Evolutionary conservation across 2,888 invertebrate species (phyloP).

Genomic region (Netelia virgata): DNA sequence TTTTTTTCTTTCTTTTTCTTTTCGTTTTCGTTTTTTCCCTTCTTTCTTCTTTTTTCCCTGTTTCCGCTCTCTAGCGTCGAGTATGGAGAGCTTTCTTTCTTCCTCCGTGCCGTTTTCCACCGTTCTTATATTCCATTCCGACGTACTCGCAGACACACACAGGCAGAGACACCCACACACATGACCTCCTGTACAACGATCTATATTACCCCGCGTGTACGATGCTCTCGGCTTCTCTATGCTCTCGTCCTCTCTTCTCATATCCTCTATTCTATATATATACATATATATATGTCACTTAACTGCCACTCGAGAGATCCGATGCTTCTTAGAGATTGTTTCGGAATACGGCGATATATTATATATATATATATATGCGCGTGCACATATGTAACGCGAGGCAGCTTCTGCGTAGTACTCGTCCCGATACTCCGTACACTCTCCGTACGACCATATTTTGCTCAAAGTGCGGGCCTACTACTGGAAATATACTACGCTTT

Average conservation of each 20-base stretch:
- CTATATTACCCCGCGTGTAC: not conserved
- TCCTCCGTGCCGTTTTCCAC: not conserved
- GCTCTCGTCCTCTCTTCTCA: constrained; percentile 13
- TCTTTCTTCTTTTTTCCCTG: not conserved
- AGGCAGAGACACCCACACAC: no score
- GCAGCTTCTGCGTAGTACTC: not conserved
- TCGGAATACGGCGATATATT: constrained; percentile 1
- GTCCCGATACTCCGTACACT: no score
- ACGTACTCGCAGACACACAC: not conserved
- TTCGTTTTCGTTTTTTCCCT: not conserved
- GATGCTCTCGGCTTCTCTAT: not conserved
- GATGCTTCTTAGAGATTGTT: constrained; percentile 47
- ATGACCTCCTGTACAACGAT: not conserved
- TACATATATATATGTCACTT: constrained; percentile 1
- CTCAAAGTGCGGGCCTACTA: not conserved
- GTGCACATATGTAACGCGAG: not conserved
- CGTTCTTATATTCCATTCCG: not conserved
- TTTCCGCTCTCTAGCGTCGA: not conserved
- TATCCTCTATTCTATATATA: not conserved
- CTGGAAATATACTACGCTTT: not conserved
- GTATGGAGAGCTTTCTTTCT: not conserved
- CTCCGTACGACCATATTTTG: not conserved
- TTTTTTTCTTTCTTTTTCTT: not conserved
- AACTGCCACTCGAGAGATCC: constrained; percentile 37
- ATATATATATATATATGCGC: not conserved